These are phyloP conservation scores for Ormyrus thymus DNA, from an alignment of 2,888 invertebrate species.

Conservation along the genomic window DNA sequence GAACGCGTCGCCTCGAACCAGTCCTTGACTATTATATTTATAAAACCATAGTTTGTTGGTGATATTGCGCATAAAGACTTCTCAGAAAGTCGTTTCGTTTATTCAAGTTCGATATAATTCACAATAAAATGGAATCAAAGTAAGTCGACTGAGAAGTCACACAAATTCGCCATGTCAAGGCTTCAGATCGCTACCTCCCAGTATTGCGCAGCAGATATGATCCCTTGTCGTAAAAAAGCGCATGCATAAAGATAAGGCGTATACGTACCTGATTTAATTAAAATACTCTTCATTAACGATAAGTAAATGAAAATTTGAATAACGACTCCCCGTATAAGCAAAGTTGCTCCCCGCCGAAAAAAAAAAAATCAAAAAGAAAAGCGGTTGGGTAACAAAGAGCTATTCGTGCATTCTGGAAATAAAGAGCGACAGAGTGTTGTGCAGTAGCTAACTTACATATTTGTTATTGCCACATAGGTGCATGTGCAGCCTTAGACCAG, in stretches of 20 bases:
- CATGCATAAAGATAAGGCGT: background rate
- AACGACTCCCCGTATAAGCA: background rate
- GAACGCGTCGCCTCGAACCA: background rate
- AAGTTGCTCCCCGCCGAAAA: background rate
- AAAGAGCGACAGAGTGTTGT: conserved; percentile 3
- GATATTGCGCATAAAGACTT: too few relatives aligned
- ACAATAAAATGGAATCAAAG: conserved; percentile 8
- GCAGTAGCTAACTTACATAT: too few relatives aligned
- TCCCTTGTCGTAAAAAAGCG: background rate
- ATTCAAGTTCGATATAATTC: background rate
- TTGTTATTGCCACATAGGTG: too few relatives aligned
- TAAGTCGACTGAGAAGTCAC: conserved; percentile 16
- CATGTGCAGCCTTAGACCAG: background rate
- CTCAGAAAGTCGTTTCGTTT: too few relatives aligned
- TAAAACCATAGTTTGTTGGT: too few relatives aligned
- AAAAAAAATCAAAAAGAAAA: background rate
- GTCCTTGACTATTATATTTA: too few relatives aligned
- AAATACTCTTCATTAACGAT: conserved; percentile 7
- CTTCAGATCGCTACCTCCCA: background rate
- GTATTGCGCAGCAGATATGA: background rate
- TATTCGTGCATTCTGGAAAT: conserved; percentile 3
- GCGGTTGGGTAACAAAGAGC: conserved; percentile 20
- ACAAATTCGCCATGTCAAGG: conserved; percentile 22
- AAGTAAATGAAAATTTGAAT: conserved; percentile 4
- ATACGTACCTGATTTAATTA: background rate